Evolutionary conservation across 2,113 vertebrate genomes (phyloP), one percentile per base, ranked within the genome.

Genomic region (Motacilla tschutschensis): DNA sequence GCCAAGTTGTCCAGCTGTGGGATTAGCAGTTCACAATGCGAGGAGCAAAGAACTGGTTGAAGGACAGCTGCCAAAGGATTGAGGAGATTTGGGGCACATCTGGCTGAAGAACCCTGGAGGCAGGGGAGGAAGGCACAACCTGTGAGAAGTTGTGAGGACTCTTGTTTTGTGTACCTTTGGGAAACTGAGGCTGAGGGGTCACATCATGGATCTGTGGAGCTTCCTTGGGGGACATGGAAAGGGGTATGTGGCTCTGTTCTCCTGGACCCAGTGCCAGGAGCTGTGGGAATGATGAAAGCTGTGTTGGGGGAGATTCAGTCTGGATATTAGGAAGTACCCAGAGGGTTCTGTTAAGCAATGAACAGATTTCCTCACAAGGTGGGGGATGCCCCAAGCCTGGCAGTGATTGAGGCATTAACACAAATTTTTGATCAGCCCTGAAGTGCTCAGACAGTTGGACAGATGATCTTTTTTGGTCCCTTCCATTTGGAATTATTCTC

Each of bases 281-380:
- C 51, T 0, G 0, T 50, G n/a, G 36, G 11, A 44, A 51, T 19
- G 44, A 8, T 16, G 5, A 66, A n/a, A 51, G 15, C 21, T 36
- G 9, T 43, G n/a, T 26, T 51, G 44, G 38, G 36, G 21, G 14
- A 44, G 18, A 36, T 8, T 22, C n/a, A 44, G 15, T 22, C n/a
- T 44, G 38, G 15, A 7, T 22, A 6, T 59, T 3, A 43, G 43
- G 26, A 36, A 36, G 17, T 14, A 3, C 15, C 18, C 51, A 19
- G 40, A 44, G 28, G 4, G 9, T 59, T 35, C 54, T n/a, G 7
- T 36, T 14, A 58, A 50, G 33, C 43, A 48, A 21, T 14, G 31
- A 20, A 5, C 41, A 64, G 51, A 21, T 57, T 31, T 66, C 80
- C 44, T 51, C 5, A 1, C 10, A 38, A 33, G 10, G 8, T 67